Percentiles rank a stretch among this genome's conserved stretches.
These are phyloP conservation scores for Globodera ellingtonae DNA, from an alignment of 1,140 invertebrate genomes.

Conservation along the genomic window DNA sequence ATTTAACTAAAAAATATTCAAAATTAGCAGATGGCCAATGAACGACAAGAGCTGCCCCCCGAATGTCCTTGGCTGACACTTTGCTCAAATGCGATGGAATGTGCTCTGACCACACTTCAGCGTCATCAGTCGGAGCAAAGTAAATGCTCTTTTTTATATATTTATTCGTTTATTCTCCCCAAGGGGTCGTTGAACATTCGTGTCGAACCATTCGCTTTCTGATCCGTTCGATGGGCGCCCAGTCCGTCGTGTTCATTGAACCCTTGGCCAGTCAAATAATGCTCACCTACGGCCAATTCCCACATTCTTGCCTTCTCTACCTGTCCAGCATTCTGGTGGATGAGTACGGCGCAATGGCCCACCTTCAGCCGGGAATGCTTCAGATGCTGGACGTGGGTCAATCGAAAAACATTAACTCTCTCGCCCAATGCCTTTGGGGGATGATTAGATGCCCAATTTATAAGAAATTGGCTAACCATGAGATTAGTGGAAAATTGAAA, in stretches of 20 bases:
- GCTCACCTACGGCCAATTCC: slow-evolving; percentile 77
- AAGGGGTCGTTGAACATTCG: slow-evolving; percentile 83
- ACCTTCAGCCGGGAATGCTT: slow-evolving; percentile 76
- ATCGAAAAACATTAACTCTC: not conserved
- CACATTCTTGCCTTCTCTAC: slow-evolving; percentile 92
- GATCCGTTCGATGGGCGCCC: slow-evolving; percentile 80
- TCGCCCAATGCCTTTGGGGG: not conserved
- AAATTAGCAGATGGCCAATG: slow-evolving; percentile 43
- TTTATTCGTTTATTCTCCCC: not conserved
- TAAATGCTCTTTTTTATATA: not conserved
- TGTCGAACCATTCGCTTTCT: slow-evolving; percentile 87
- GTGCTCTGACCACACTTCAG: slow-evolving; percentile 16
- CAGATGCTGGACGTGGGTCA: slow-evolving; percentile 75
- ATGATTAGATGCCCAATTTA: too few species aligned
- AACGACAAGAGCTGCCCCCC: slow-evolving; percentile 74
- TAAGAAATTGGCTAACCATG: too few species aligned
- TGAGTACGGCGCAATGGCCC: slow-evolving; percentile 78
- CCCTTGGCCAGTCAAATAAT: slow-evolving; percentile 83
- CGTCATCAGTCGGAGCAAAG: slow-evolving; percentile 16
- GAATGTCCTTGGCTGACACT: slow-evolving; percentile 70
- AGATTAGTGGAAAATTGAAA: too few species aligned
- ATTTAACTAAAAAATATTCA: not conserved
- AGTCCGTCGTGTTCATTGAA: slow-evolving; percentile 77
- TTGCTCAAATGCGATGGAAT: slow-evolving; percentile 9
- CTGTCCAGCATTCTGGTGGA: slow-evolving; percentile 91